Evolutionary conservation across 2,113 vertebrate species (phyloP).

Genomic region (Lepisosteus osseus): DNA sequence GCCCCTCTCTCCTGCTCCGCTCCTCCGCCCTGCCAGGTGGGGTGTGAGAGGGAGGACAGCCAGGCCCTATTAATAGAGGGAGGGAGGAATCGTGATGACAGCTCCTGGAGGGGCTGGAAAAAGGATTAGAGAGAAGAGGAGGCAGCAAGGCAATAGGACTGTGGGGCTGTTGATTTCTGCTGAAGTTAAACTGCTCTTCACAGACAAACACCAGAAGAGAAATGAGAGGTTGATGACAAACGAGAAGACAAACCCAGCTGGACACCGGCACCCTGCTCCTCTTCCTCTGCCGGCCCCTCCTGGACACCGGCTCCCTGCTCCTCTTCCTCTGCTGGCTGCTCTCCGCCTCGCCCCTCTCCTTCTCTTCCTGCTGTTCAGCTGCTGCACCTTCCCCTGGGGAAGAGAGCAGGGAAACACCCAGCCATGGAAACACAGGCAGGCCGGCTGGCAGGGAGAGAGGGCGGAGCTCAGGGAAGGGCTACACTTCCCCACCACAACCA

Average conservation of each 20-base stretch:
- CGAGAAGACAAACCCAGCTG: too few relatives aligned
- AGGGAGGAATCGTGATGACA: slow-evolving; percentile 9
- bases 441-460: too few relatives aligned
- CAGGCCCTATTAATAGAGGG: slow-evolving; percentile 14
- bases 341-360: background rate
- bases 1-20: too few relatives aligned
- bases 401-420: too few relatives aligned
- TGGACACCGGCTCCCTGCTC: too few relatives aligned
- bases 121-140: slow-evolving; percentile 4
- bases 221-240: background rate
- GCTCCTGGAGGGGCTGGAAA: background rate
- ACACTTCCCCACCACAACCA: too few relatives aligned
- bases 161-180: background rate
- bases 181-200: background rate
- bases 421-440: too few relatives aligned
- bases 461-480: too few relatives aligned
- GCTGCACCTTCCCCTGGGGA: too few relatives aligned
- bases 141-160: background rate
- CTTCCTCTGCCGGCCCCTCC: too few relatives aligned
- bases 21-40: background rate
- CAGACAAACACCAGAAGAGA: background rate
- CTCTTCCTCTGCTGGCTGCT: background rate
- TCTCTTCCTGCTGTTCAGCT: background rate
- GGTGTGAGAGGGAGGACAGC: background rate
- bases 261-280: too few relatives aligned